These are phyloP conservation scores for Sphaerodactylus townsendi DNA, from an alignment of 2,113 vertebrate species.

Conservation along the genomic window DNA sequence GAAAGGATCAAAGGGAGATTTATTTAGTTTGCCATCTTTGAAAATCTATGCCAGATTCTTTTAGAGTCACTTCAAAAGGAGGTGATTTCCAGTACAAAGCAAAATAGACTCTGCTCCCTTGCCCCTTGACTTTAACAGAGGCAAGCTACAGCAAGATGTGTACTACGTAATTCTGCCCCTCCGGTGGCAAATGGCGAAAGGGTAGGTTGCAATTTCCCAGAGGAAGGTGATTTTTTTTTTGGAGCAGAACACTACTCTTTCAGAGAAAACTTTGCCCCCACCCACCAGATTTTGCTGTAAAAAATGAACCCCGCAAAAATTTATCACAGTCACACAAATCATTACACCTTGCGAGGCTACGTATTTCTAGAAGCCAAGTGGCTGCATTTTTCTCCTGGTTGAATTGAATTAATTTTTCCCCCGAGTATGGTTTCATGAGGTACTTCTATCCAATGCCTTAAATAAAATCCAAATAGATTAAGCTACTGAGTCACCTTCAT, in stretches of 20 bases:
- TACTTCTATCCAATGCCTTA: slow-evolving; percentile 55
- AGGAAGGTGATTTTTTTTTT: background rate
- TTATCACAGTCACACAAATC: background rate
- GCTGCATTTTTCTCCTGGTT: slow-evolving; percentile 46
- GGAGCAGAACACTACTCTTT: background rate
- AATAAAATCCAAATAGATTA: slow-evolving; percentile 59
- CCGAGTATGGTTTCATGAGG: slow-evolving; percentile 40
- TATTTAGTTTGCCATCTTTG: no score
- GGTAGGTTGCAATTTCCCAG: no score
- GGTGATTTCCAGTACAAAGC: no score
- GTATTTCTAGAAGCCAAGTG: slow-evolving; percentile 5
- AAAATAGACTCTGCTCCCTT: no score
- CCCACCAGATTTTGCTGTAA: background rate
- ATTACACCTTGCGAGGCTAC: background rate
- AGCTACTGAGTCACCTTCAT: slow-evolving; percentile 37
- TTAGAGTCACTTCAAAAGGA: no score
- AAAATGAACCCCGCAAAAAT: background rate
- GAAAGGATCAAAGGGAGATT: no score
- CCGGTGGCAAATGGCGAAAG: background rate
- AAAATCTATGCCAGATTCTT: no score
- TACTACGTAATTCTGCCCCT: background rate
- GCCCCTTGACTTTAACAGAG: no score
- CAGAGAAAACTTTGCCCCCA: background rate
- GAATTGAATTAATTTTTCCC: slow-evolving; percentile 49
- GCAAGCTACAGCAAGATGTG: no score